Conservation (phyloP, 2,113 vertebrate species). For the Apodemus speciosus region DNA sequence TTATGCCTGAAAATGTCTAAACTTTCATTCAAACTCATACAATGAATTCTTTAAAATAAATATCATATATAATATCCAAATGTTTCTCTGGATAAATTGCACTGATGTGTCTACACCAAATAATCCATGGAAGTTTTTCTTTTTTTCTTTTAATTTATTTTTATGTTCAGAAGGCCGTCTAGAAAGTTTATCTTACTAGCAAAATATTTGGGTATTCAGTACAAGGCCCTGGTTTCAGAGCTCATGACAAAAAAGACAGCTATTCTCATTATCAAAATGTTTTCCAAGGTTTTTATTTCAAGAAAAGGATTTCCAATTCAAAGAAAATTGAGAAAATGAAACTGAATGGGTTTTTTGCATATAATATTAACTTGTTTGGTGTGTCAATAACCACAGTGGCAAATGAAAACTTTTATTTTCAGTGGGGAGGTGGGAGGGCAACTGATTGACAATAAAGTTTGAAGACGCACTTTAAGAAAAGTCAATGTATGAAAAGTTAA, state of each 20-base stretch:
- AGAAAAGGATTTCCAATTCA: slow-evolving; percentile 23
- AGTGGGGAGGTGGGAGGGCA: not conserved
- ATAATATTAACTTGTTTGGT: not conserved
- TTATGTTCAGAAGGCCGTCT: not conserved
- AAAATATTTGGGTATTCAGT: not conserved
- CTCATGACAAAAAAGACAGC: not conserved
- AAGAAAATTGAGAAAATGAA: not conserved
- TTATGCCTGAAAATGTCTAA: slow-evolving; percentile 52
- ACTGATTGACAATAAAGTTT: slow-evolving; percentile 78
- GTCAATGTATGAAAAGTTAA: slow-evolving; percentile 57
- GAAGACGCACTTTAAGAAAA: slow-evolving; percentile 64
- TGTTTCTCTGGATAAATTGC: slow-evolving; percentile 17
- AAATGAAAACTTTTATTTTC: not conserved
- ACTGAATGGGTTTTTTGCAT: not conserved
- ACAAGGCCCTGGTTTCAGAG: not conserved
- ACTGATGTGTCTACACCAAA: not conserved
- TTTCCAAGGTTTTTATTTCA: not conserved
- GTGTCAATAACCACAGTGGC: not conserved
- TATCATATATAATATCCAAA: slow-evolving; percentile 55
- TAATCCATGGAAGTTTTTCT: not conserved
- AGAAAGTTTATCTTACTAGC: not conserved
- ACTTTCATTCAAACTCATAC: slow-evolving; percentile 47
- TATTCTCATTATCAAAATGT: slow-evolving; percentile 19
- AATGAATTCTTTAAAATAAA: slow-evolving; percentile 53
- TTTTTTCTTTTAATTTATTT: not conserved